These are phyloP conservation scores for Dromaius novaehollandiae DNA, from an alignment of 2,113 vertebrate genomes.

Conservation along the genomic window DNA sequence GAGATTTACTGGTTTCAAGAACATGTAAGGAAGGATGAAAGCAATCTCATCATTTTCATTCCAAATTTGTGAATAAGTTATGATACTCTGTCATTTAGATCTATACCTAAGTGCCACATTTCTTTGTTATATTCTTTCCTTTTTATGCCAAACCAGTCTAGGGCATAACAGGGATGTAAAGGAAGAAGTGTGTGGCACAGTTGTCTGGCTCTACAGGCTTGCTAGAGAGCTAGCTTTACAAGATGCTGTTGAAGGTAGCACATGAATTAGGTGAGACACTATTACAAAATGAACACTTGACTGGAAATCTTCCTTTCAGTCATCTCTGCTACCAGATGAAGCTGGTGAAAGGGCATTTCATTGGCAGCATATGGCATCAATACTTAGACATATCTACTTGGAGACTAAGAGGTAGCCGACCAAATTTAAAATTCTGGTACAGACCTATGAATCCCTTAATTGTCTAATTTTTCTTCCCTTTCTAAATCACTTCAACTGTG, in stretches of 20 bases:
- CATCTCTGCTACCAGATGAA: background rate
- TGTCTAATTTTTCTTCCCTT: background rate
- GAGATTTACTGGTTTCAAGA: background rate
- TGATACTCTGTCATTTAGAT: background rate
- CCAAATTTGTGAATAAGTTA: background rate
- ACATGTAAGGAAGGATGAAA: background rate
- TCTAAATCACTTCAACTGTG: background rate
- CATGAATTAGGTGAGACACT: background rate
- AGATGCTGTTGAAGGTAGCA: background rate
- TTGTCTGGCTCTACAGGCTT: background rate
- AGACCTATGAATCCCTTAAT: background rate
- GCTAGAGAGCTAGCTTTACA: background rate
- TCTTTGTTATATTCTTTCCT: background rate
- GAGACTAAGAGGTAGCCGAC: background rate
- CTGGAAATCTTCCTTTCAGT: background rate
- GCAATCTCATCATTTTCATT: background rate
- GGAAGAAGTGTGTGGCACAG: background rate
- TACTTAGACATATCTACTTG: background rate
- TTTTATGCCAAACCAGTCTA: background rate
- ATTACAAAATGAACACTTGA: background rate
- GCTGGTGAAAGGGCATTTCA: background rate
- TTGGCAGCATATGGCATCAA: background rate
- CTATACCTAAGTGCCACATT: background rate
- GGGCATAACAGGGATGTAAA: background rate
- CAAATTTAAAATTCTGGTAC: background rate